phyloP scores from a whole-genome alignment of 2,113 vertebrate species.

The Heliornis fulica region DNA sequence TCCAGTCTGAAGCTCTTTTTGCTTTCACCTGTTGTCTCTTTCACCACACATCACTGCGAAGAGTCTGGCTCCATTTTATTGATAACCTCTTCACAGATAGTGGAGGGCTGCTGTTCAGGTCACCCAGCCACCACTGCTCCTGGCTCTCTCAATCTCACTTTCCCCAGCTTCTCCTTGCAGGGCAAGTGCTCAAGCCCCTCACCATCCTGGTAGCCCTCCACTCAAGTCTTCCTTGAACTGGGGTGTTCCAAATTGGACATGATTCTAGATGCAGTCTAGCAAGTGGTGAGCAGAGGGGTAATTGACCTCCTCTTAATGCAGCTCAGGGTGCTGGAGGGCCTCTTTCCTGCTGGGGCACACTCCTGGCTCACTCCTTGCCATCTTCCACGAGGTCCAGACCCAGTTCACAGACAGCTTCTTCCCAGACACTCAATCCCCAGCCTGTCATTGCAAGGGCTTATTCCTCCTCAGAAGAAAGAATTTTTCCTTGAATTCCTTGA shows the following conservation, averaged over 20 bases:
- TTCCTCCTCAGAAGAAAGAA: neutral
- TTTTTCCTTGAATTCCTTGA: neutral
- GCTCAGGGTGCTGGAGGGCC: neutral
- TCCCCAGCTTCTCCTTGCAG: neutral
- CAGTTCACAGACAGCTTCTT: neutral
- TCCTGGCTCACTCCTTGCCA: neutral
- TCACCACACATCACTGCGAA: neutral
- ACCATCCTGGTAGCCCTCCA: neutral
- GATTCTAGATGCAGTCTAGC: neutral
- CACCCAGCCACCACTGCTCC: neutral
- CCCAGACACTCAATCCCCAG: neutral
- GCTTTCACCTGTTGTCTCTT: neutral
- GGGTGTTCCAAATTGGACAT: neutral
- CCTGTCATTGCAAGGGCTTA: neutral
- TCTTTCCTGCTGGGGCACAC: neutral
- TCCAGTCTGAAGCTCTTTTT: neutral
- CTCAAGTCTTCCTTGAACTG: neutral
- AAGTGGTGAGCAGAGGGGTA: neutral
- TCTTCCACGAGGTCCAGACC: neutral
- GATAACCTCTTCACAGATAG: neutral
- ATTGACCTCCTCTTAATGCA: neutral
- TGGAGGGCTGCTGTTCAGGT: neutral
- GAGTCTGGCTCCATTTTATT: neutral
- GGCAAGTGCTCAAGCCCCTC: neutral
- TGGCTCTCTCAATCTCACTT: neutral